Conservation (phyloP, 2,888 invertebrate genomes). For the Drosophila hamatofila region DNA sequence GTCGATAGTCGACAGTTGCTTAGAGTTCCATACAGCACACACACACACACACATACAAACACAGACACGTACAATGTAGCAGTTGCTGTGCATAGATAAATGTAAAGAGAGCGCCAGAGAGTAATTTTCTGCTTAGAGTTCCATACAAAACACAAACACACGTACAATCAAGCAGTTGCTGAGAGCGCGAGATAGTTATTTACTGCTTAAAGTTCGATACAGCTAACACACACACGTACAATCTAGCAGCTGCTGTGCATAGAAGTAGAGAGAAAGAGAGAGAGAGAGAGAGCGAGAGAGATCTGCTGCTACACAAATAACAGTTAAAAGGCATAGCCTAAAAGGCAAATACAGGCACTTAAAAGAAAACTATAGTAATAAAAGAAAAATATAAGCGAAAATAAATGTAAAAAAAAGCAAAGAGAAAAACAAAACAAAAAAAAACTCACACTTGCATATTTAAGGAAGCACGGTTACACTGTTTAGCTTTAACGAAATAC, state of each 20-base stretch:
- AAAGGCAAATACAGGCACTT: constrained; percentile 42
- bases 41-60: constrained; percentile 21
- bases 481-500: constrained; percentile 38
- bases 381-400: constrained; percentile 5
- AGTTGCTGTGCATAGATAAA: constrained; percentile 31
- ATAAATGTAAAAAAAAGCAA: constrained; percentile 24
- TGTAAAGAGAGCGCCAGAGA: constrained; percentile 8
- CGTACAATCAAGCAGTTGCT: constrained; percentile 23
- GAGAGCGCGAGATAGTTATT: not conserved
- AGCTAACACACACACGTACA: not conserved
- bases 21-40: constrained; percentile 55
- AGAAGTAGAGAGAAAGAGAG: constrained; percentile 42
- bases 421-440: not conserved
- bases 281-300: constrained; percentile 14
- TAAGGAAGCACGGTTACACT: constrained; percentile 42
- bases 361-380: constrained; percentile 28
- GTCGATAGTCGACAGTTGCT: constrained; percentile 47
- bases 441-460: constrained; percentile 6
- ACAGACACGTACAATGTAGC: constrained; percentile 13
- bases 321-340: constrained; percentile 52
- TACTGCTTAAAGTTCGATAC: constrained; percentile 1
- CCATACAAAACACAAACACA: not conserved
- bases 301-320: constrained; percentile 18
- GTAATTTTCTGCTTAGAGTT: not conserved
- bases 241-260: constrained; percentile 30